Base-by-base conservation (phyloP, 2,113 vertebrate species). In the Campylorhamphus procurvoides region DNA sequence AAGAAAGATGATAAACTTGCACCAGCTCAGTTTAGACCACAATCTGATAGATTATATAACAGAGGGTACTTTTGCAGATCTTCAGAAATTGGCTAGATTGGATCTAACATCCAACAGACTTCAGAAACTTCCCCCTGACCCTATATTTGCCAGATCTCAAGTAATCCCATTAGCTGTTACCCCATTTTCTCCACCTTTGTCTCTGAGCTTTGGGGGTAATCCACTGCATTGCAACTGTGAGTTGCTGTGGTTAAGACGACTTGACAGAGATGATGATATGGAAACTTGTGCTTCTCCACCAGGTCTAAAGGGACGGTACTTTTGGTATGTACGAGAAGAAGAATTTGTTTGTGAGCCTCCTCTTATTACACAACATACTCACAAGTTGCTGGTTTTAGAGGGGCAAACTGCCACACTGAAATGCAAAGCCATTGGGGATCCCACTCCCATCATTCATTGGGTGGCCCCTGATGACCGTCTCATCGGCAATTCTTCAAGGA, bases 141-240 rank as follows among this genome's bases (percentile, higher is more conserved):
- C 99, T 40, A 99, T 99, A 89, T 99, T 99, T 91, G 98, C 98
- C 39, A 98, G 99, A 37, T 99, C 99, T 23, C 99, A 99, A 97
- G 98, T 95, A 88, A 98, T 96, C 10, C 81, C 97, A 14, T 84
- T 98, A 72, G 83, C 98, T 1, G 98, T 98, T 85, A 99, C 99
- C 1, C 99, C 99, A 0, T 99, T 99, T 74, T 97, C 98, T 7
- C 98, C 99, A 4, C 97, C 97, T 12, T 95, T 99, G 17, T 99
- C 99, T 79, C 98, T 99, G 12, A 99, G 99, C 82, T 99, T 99
- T 39, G 99, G 99, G 24, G 99, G 99, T 12, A 99, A 99, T 87
- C 99, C 99, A 0, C 96, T 99, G 78, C 99, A 99, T 67, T 99
- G 99, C 97, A 99, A 99, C 87, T 99, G 99, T 5, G 99, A 99